A percentile compares a stretch with the other conserved stretches of the same genome.
phyloP scores from a whole-genome alignment of 2,888 invertebrate genomes.

The Hydrotaea cyrtoneurina region DNA sequence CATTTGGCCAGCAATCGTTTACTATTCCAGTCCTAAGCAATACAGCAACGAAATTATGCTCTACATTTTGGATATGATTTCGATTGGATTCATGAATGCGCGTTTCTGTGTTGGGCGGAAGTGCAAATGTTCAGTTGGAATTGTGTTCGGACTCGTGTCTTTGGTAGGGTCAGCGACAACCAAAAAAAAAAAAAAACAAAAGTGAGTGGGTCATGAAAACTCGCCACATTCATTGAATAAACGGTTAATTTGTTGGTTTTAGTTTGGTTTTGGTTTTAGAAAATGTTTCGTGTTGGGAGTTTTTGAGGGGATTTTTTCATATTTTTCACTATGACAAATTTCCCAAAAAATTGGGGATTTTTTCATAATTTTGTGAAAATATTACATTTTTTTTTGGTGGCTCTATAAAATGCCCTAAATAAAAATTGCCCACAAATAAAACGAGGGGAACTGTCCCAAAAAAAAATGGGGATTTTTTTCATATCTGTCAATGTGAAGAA shows the following conservation, averaged over 20 bases:
- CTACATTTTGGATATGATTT: neutral
- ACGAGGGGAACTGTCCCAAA: too few relatives aligned
- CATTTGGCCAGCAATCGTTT: neutral
- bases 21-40: neutral
- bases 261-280: too few relatives aligned
- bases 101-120: slow-evolving; percentile 22
- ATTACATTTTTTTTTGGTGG: too few relatives aligned
- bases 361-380: too few relatives aligned
- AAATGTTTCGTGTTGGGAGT: too few relatives aligned
- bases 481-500: too few relatives aligned
- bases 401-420: too few relatives aligned
- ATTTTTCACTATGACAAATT: too few relatives aligned
- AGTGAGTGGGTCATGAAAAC: slow-evolving; percentile 21
- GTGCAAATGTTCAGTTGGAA: slow-evolving; percentile 23
- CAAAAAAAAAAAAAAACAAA: neutral
- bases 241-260: neutral
- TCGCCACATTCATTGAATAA: neutral
- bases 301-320: too few relatives aligned
- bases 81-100: neutral
- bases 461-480: too few relatives aligned
- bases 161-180: neutral
- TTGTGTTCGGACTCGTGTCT: neutral
- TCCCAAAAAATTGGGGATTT: too few relatives aligned
- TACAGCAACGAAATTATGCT: neutral
- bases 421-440: too few relatives aligned